Evolutionary conservation across 2,113 vertebrate genomes (phyloP), one percentile per base, ranked within the genome.

Genomic region (Rhinogobius similis): DNA sequence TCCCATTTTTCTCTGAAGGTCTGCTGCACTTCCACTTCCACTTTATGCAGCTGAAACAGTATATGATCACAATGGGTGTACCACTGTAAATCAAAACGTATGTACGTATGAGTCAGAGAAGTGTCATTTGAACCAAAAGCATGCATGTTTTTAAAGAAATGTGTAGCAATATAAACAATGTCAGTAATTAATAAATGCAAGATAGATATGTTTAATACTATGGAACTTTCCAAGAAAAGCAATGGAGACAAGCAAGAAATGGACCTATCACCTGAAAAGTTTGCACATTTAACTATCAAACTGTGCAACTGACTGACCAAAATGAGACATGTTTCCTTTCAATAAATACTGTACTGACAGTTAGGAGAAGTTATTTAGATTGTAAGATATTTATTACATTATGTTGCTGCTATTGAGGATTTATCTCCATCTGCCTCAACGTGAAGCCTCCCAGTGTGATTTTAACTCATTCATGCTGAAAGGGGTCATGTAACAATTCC

Each of bases 1-100:
- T 73, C 68, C 82, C 87, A 82, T 89, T 76, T 73, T 63, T 62
- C 84, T 85, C 84, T 6, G 29, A 32, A 32, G 29, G 2, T n/a
- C n/a, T n/a, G n/a, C n/a, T n/a, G n/a, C n/a, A n/a, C n/a, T n/a
- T n/a, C n/a, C n/a, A n/a, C n/a, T n/a, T n/a, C n/a, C n/a, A n/a
- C n/a, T n/a, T n/a, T n/a, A n/a, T n/a, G n/a, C n/a, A n/a, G n/a
- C n/a, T n/a, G n/a, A n/a, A n/a, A n/a, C n/a, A n/a, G n/a, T n/a
- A n/a, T n/a, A n/a, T n/a, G n/a, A n/a, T n/a, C n/a, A n/a, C n/a
- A n/a, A n/a, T n/a, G n/a, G n/a, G n/a, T n/a, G n/a, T n/a, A n/a
- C n/a, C n/a, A n/a, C n/a, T n/a, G n/a, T n/a, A n/a, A n/a, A n/a
- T n/a, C n/a, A n/a, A n/a, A n/a, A n/a, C n/a, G n/a, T n/a, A n/a